Evolutionary conservation across 2,113 vertebrate genomes (phyloP).

Genomic region (Atractosteus spatula): DNA sequence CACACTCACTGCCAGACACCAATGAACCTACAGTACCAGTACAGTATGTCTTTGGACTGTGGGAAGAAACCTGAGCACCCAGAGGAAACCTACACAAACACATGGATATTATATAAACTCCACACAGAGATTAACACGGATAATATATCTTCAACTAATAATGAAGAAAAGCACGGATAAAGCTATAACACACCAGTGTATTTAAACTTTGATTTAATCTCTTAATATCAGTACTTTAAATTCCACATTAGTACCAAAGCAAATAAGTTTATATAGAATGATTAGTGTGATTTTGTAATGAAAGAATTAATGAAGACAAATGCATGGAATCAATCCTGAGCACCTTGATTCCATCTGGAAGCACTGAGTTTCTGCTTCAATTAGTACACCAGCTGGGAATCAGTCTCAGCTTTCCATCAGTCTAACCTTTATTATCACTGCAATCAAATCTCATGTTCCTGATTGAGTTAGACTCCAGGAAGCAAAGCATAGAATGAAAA

Average conservation of each 20-base stretch:
- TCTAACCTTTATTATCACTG: background rate
- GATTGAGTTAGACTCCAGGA: conserved; percentile 1
- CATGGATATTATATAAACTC: no score
- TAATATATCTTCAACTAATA: no score
- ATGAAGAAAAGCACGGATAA: no score
- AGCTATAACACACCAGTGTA: no score
- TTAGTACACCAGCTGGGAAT: conserved; percentile 65
- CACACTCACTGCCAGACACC: no score
- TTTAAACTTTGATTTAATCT: no score
- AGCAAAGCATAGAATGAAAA: background rate
- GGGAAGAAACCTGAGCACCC: no score
- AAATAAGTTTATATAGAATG: background rate
- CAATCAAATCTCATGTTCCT: background rate
- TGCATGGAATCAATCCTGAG: conserved; percentile 68
- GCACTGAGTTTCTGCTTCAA: conserved; percentile 59
- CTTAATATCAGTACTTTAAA: background rate
- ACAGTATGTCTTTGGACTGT: no score
- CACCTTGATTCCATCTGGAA: conserved; percentile 68
- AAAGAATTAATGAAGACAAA: conserved; percentile 72
- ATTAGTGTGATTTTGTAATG: conserved; percentile 9
- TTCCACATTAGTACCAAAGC: background rate
- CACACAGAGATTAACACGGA: no score
- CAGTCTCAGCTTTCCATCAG: background rate
- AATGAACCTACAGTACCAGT: no score
- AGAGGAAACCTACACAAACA: no score